Evolutionary conservation across 2,113 vertebrate species (phyloP), one percentile per base, ranked within the genome.

Genomic region (Penelope pileata): DNA sequence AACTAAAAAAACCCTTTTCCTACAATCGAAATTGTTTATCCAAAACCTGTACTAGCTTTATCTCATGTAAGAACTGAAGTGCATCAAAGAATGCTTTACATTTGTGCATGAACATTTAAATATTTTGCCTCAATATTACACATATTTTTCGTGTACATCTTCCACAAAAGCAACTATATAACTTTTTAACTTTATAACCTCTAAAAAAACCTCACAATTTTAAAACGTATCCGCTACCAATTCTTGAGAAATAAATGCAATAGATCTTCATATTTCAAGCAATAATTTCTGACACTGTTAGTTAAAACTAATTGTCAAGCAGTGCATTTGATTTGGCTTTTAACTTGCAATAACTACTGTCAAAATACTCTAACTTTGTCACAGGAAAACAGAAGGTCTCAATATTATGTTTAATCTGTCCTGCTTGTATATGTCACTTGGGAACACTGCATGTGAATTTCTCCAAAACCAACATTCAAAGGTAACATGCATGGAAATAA

Each of bases 381-480:
- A 95, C 18, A 76, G 84, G 89, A 96, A 96, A 97, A 94, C 88
- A 96, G 77, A 92, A 94, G 47, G 47, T 93, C 42, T 95, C 83
- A 79, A 18, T 95, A 84, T 72, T 91, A 62, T 60, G 70, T 70
- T 93, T 91, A 96, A 97, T 38, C 76, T 89, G 81, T 91, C 78
- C 82, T 40, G 81, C 36, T 77, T 78, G 50, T 21, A 10, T 62
- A 32, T 68, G 27, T 67, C 67, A 70, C 34, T 85, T 76, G 76
- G 4, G 16, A 83, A 80, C 64, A 59, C 66, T 69, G 70, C 54
- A 91, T 34, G 62, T 93, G 85, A 96, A 84, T 54, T 40, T 64
- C 79, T 91, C 97, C 96, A 97, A 97, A 97, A 93, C 72, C 82
- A 97, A 97, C 90, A 97, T 75, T 82, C 80, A 92, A 84, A 86